Evolutionary conservation across 2,113 vertebrate genomes (phyloP).

Genomic region (Mormyrus iriodes): DNA sequence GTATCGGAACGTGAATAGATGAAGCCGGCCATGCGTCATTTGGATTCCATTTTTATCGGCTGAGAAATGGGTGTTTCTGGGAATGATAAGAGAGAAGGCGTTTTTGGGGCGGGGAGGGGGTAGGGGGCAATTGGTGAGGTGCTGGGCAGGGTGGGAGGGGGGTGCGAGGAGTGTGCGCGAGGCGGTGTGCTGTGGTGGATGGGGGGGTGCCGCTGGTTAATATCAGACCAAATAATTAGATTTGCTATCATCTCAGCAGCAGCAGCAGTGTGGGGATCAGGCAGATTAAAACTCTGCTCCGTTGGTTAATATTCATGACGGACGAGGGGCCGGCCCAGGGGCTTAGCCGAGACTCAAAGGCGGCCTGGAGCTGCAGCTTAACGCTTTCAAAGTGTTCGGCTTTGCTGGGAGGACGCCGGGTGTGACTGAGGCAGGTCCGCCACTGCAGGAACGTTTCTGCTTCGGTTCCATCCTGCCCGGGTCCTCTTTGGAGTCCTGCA

Average conservation of each 20-base stretch:
- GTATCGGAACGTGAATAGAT: slow-evolving; percentile 37
- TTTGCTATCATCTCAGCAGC: slow-evolving; percentile 84
- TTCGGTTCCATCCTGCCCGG: neutral
- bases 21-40: slow-evolving; percentile 61
- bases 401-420: slow-evolving; percentile 24
- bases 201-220: slow-evolving; percentile 58
- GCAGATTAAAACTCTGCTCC: slow-evolving; percentile 81
- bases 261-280: slow-evolving; percentile 86
- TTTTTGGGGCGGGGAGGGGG: slow-evolving; percentile 43
- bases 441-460: neutral
- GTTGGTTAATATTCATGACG: slow-evolving; percentile 95
- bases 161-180: slow-evolving; percentile 9
- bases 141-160: slow-evolving; percentile 27
- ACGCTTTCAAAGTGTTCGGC: slow-evolving; percentile 40
- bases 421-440: slow-evolving; percentile 10
- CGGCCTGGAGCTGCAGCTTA: slow-evolving; percentile 23
- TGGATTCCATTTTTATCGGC: slow-evolving; percentile 62
- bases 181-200: neutral
- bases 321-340: slow-evolving; percentile 48
- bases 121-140: slow-evolving; percentile 26
- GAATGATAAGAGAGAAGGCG: slow-evolving; percentile 56
- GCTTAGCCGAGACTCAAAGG: slow-evolving; percentile 27
- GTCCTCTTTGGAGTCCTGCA: neutral
- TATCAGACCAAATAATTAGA: slow-evolving; percentile 99
- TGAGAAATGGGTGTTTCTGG: slow-evolving; percentile 54